Evolutionary conservation across 2,888 invertebrate species (phyloP).

Genomic region (Xylota sylvarum): DNA sequence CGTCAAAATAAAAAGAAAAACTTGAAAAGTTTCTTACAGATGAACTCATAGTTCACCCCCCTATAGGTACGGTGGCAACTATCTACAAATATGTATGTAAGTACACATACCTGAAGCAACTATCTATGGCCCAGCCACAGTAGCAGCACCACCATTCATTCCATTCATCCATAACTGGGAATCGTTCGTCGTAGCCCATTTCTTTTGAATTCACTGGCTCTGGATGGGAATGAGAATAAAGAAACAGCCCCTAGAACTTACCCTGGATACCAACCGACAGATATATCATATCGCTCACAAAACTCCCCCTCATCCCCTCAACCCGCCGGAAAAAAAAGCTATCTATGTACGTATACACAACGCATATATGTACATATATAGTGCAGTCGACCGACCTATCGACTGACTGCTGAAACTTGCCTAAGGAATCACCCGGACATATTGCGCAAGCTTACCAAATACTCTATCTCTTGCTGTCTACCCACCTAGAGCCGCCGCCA

Average conservation of each 20-base stretch:
- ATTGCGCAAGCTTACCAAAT: constrained; percentile 78
- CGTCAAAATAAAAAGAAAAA: constrained; percentile 15
- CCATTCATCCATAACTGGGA: constrained; percentile 71
- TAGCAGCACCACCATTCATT: constrained; percentile 72
- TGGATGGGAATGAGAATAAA: constrained; percentile 43
- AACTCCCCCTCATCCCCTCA: constrained; percentile 18
- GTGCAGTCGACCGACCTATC: constrained; percentile 70
- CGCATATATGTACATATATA: constrained; percentile 26
- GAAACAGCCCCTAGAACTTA: constrained; percentile 75
- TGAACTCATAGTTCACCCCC: constrained; percentile 33
- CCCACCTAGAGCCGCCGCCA: constrained; percentile 71
- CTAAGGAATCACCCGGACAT: constrained; percentile 71
- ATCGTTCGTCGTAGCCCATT: constrained; percentile 67
- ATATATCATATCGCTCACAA: constrained; percentile 74
- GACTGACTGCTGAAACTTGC: constrained; percentile 69
- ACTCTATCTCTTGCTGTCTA: constrained; percentile 77
- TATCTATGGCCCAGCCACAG: constrained; percentile 75
- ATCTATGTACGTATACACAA: constrained; percentile 30
- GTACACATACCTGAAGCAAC: constrained; percentile 76
- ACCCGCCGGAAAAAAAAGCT: constrained; percentile 15
- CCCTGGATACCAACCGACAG: constrained; percentile 77
- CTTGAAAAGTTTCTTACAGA: constrained; percentile 15
- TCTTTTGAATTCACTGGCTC: constrained; percentile 61
- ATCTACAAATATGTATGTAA: constrained; percentile 69
- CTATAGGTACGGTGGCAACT: constrained; percentile 27